These are phyloP conservation scores for Ailurus styani DNA, from an alignment of 2,113 vertebrate species.

Conservation along the genomic window DNA sequence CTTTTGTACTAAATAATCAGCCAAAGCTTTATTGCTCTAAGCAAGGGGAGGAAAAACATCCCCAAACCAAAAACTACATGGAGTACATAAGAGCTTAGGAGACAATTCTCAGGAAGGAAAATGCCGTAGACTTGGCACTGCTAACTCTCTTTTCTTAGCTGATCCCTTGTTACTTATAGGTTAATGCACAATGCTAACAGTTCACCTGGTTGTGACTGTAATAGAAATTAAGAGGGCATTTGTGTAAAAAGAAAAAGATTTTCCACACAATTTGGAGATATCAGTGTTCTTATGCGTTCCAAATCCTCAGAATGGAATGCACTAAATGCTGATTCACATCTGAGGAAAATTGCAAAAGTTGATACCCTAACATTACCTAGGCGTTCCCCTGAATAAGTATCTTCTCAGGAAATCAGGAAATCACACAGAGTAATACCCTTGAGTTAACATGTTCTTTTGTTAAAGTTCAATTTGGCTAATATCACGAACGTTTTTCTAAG, in stretches of 20 bases:
- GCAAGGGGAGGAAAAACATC: background rate
- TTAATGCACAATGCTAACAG: background rate
- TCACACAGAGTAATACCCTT: background rate
- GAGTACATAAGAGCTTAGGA: background rate
- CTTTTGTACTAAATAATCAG: background rate
- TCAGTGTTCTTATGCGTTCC: background rate
- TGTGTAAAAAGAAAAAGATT: background rate
- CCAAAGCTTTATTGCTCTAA: background rate
- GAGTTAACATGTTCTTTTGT: background rate
- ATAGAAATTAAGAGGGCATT: background rate
- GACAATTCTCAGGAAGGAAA: constrained; percentile 26
- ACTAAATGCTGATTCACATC: background rate
- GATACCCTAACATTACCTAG: background rate
- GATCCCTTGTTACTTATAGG: background rate
- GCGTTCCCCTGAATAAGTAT: background rate
- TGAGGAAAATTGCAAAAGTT: background rate
- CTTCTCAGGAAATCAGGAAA: background rate
- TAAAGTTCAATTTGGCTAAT: background rate
- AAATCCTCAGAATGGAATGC: constrained; percentile 13
- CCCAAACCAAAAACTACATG: background rate
- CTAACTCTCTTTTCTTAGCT: constrained; percentile 46
- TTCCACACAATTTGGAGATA: background rate
- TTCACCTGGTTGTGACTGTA: background rate
- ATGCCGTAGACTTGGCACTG: background rate
- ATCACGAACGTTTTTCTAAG: background rate